These are phyloP conservation scores for Butorides virescens DNA, from an alignment of 2,113 vertebrate genomes.

Conservation along the genomic window DNA sequence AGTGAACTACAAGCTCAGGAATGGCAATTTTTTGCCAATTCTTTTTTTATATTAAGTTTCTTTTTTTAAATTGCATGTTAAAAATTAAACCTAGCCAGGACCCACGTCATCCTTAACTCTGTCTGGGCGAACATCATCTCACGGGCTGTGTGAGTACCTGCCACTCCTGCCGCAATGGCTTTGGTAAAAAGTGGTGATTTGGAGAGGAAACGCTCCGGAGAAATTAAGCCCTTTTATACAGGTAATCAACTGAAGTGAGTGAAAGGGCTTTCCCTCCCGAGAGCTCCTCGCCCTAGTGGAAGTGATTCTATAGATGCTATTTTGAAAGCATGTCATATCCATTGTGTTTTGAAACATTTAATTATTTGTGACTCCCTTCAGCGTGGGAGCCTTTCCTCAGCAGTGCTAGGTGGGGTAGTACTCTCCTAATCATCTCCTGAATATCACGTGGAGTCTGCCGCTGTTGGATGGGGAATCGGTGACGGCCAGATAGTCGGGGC, in stretches of 20 bases:
- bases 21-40: not conserved
- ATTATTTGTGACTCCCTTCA: conserved; percentile 71
- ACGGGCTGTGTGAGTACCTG: not conserved
- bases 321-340: conserved; percentile 67
- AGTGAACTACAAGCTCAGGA: not conserved
- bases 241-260: conserved; percentile 65
- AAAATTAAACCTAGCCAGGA: not conserved
- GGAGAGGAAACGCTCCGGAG: conserved; percentile 38
- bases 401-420: conserved; percentile 28
- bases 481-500: not conserved
- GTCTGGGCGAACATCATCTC: not conserved
- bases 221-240: conserved; percentile 64
- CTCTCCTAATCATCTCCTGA: not conserved
- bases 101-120: not conserved
- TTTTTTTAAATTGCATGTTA: not conserved
- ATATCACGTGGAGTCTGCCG: rapidly evolving
- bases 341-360: conserved; percentile 70
- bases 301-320: conserved; percentile 64
- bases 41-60: too few relatives aligned
- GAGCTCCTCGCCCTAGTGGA: conserved; percentile 58
- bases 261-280: conserved; percentile 63
- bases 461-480: not conserved
- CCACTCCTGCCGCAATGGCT: not conserved
- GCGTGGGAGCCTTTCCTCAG: conserved; percentile 37
- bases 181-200: conserved; percentile 26